Evolutionary conservation across 2,888 invertebrate species (phyloP).

Genomic region (Mechanitis mazaeus): DNA sequence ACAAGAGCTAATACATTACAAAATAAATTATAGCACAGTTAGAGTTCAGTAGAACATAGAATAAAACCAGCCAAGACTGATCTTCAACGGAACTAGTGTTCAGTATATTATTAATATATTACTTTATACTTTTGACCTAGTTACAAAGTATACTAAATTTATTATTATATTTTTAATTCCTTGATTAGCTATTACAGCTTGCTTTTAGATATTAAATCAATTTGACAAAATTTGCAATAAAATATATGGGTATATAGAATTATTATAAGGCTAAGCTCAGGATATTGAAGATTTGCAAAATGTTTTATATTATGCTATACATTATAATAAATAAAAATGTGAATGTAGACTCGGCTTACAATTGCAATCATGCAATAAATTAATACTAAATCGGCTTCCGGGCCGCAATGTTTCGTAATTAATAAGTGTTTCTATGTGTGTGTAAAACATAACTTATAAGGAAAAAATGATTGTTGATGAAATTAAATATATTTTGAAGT

Average conservation of each 20-base stretch:
- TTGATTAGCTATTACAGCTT: background rate
- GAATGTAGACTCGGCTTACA: background rate
- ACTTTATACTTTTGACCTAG: background rate
- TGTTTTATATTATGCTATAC: background rate
- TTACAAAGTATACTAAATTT: background rate
- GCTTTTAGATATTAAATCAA: no score
- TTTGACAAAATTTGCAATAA: no score
- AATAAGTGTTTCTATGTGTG: slow-evolving; percentile 28
- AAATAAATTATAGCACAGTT: slow-evolving; percentile 25
- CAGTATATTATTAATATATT: background rate
- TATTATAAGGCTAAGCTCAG: background rate
- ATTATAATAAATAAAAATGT: background rate
- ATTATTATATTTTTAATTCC: background rate
- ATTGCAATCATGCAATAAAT: background rate
- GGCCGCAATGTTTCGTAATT: slow-evolving; percentile 17
- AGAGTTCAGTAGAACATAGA: slow-evolving; percentile 9
- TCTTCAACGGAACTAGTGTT: background rate
- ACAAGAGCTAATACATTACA: slow-evolving; percentile 22
- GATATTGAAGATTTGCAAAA: background rate
- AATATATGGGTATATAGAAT: background rate
- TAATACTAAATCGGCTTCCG: slow-evolving; percentile 14
- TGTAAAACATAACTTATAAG: no score
- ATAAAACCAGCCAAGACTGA: slow-evolving; percentile 12
- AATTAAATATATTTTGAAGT: no score
- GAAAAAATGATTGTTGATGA: no score